Evolutionary conservation across 2,888 invertebrate genomes (phyloP), one percentile per base, ranked within the genome.

Genomic region (Synanthedon andrenaeformis): DNA sequence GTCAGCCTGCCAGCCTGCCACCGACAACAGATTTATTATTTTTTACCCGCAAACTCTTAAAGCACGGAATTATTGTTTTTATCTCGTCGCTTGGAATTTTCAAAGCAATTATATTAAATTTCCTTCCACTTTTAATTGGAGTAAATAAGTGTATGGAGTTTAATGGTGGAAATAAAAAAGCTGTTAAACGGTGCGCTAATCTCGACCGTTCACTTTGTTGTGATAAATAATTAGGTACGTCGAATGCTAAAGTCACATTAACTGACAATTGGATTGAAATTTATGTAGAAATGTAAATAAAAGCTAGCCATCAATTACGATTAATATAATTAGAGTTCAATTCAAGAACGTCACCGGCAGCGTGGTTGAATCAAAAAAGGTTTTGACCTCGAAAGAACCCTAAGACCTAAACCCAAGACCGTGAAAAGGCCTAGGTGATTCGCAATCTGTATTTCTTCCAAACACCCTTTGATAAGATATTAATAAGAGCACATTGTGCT

Each of bases 21-120:
- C 70, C 72, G 72, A 65, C 70, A 68, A 69, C 70, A 67, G 84
- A 85, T 86, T 85, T 86, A 84, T 87, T 84, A 84, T 87, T 85
- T 85, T 84, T 85, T 83, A 76, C 81, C 67, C 65, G 67, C 73
- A 66, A 69, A 69, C 78, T 77, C 77, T 84, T 82, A 79, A 84
- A 82, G 81, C 74, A 79, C 81, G 70, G 77, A 86, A 87, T 87
- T 84, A 87, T 87, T 86, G 86, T 87, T 85, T 87, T 87, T 87
- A 81, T 84, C 81, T 79, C 76, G 72, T 72, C 79, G 69, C 64
- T 69, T 69, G 85, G 85, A 79, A 87, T 87, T 85, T 82, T 82
- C 74, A 76, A 81, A 76, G 84, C 81, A 86, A 87, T 87, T 86
- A 85, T 72, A 69, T 82, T 82, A 80, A 82, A 80, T 79, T 80